A percentile compares a stretch with the other conserved stretches of the same genome.
phyloP scores from a whole-genome alignment of 1,140 invertebrate species.

The Sweltsa coloradensis region DNA sequence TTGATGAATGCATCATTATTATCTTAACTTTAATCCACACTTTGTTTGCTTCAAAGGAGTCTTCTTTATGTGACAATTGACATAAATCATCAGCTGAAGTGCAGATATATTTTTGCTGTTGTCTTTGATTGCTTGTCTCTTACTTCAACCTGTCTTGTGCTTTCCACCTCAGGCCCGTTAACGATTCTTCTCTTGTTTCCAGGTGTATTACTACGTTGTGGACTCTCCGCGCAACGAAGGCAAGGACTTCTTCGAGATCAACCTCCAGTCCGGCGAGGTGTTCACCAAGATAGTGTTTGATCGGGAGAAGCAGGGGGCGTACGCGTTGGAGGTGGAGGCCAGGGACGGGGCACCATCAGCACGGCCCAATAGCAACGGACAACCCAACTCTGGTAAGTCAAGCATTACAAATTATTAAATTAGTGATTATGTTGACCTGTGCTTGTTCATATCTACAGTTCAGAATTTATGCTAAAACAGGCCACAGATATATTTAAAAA shows the following conservation, averaged over 20 bases:
- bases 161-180: too few species aligned
- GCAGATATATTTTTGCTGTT: too few species aligned
- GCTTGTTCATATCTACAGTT: too few species aligned
- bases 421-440: neutral
- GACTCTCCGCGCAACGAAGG: conserved; percentile 81
- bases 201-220: conserved; percentile 86
- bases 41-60: too few species aligned
- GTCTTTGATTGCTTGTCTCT: too few species aligned
- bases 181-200: conserved; percentile 19
- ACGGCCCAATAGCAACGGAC: conserved; percentile 74
- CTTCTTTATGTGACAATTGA: too few species aligned
- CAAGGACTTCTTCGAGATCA: conserved; percentile 90
- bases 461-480: too few species aligned
- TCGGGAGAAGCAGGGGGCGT: conserved; percentile 88
- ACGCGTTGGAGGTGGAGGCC: conserved; percentile 86
- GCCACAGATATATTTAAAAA: too few species aligned
- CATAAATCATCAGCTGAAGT: too few species aligned
- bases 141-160: too few species aligned
- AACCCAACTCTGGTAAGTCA: conserved; percentile 86
- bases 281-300: conserved; percentile 90
- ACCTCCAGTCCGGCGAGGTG: conserved; percentile 84
- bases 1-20: too few species aligned
- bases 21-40: too few species aligned
- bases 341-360: conserved; percentile 86
- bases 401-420: neutral